Conservation (phyloP, 2,888 invertebrate species). For the Xanthia icteritia region DNA sequence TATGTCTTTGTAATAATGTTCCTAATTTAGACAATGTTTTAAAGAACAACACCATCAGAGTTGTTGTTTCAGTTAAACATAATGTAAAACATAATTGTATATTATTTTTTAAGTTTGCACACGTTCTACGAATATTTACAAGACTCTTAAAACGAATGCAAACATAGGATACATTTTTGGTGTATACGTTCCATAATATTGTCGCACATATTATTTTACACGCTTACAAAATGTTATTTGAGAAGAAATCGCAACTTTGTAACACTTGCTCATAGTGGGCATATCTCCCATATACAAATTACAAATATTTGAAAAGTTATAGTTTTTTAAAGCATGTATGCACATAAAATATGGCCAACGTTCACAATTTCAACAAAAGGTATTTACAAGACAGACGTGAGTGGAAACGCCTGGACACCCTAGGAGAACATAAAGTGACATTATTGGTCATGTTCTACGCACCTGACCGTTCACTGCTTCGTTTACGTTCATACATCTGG, state of each 20-base stretch:
- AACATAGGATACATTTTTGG: not conserved
- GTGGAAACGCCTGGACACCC: no score
- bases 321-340: not conserved
- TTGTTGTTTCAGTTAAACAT: not conserved
- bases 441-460: not conserved
- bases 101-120: constrained; percentile 1
- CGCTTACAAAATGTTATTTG: constrained; percentile 27
- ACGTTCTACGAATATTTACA: constrained; percentile 33
- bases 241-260: constrained; percentile 19
- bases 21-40: not conserved
- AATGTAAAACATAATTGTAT: not conserved
- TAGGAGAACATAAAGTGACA: no score
- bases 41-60: not conserved
- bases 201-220: not conserved
- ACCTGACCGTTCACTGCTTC: no score
- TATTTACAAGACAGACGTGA: no score
- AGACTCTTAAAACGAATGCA: not conserved
- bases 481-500: no score
- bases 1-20: not conserved
- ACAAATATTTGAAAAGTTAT: constrained; percentile 14
- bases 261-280: not conserved
- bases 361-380: not conserved
- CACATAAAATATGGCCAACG: not conserved
- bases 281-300: not conserved
- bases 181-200: not conserved